Evolutionary conservation across 2,888 invertebrate species (phyloP), one percentile per base, ranked within the genome.

Genomic region (Acleris emargana): DNA sequence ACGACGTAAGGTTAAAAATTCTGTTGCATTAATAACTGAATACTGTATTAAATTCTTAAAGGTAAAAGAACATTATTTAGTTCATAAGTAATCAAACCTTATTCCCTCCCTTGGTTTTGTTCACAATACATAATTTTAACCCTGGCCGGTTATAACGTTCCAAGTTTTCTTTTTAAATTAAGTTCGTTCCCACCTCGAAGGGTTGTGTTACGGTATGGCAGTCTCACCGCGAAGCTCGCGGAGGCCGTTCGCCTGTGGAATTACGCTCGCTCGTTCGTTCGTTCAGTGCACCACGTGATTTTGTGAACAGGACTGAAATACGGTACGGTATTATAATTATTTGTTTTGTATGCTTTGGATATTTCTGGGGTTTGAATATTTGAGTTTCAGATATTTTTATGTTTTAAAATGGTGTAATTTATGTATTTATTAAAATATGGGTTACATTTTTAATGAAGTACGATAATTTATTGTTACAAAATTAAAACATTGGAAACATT

Each of bases 221-320:
- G 64, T 64, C 42, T 53, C 42, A n/a, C 54, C 64, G 64, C 53
- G 58, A 25, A 6, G n/a, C 18, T 20, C 54, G 18, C 58, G 42
- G 64, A 47, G 53, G 2, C 13, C 64, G 49, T 53, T 43, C 58
- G 64, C 9, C 11, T 17, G 22, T 49, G 16, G 54, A 3, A 11
- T 18, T 28, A 49, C n/a, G 53, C 20, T n/a, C 20, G n/a, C 25
- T 59, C 5, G 28, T 28, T 28, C n/a, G n/a, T 49, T 18, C 49
- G 43, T 18, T 47, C 42, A 42, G 43, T 49, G 58, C 42, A 5
- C 49, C 64, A 54, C 64, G 64, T 64, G 64, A 58, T 53, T 57
- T 59, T 58, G 47, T 59, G 42, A 54, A 64, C 25, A 50, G 58
- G 50, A 50, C 59, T 54, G 32, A 57, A 9, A 3, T 20, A 64